phyloP scores from a whole-genome alignment of 2,888 invertebrate genomes.

The Athalia rosae region DNA sequence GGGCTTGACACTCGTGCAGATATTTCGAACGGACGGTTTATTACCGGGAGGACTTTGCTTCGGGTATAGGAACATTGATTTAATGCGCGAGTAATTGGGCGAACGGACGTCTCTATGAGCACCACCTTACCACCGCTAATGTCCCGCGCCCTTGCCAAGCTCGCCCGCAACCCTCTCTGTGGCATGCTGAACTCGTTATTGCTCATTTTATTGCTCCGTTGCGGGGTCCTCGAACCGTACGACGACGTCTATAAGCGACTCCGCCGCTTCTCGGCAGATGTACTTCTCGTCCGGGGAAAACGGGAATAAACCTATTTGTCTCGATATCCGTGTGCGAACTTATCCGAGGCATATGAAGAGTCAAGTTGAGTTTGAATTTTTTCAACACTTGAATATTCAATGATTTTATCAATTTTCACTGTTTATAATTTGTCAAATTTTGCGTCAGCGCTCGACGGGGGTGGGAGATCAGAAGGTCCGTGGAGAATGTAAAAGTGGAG shows the following conservation, averaged over 20 bases:
- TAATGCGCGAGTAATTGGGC: constrained; percentile 73
- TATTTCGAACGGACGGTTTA: constrained; percentile 61
- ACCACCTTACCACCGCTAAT: constrained; percentile 46
- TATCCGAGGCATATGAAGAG: too few species aligned
- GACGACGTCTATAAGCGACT: too few species aligned
- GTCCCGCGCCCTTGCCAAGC: constrained; percentile 38
- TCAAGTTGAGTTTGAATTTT: too few species aligned
- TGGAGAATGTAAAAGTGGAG: not conserved
- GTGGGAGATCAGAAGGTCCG: not conserved
- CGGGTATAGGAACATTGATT: constrained; percentile 71
- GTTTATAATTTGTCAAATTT: not conserved
- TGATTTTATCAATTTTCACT: too few species aligned
- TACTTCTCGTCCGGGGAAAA: too few species aligned
- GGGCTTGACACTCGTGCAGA: constrained; percentile 55
- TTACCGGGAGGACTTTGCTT: constrained; percentile 61
- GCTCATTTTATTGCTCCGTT: constrained; percentile 65
- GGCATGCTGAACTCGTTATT: constrained; percentile 61
- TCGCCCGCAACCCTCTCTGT: constrained; percentile 39
- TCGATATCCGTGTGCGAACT: too few species aligned
- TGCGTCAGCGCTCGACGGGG: too few species aligned
- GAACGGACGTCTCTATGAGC: constrained; percentile 70
- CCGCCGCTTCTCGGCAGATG: too few species aligned
- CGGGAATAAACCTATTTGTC: too few species aligned
- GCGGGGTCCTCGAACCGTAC: constrained; percentile 36
- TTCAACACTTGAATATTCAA: too few species aligned